phyloP scores from a whole-genome alignment of 2,888 invertebrate species.

The Neoascia interrupta region DNA sequence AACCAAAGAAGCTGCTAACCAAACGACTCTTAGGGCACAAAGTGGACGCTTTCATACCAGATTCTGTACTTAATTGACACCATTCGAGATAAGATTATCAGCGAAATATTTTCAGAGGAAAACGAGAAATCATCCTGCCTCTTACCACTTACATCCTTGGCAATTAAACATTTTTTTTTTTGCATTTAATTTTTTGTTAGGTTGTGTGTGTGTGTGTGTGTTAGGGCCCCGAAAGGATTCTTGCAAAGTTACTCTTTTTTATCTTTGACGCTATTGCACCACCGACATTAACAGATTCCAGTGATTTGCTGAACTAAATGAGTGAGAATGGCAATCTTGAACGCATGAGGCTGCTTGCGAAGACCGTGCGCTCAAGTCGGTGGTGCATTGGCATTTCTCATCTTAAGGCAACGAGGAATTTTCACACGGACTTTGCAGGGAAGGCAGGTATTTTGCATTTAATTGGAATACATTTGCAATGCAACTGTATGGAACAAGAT shows the following conservation, averaged over 20 bases:
- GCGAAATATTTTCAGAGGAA: slow-evolving; percentile 71
- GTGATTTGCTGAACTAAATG: slow-evolving; percentile 57
- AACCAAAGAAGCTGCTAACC: slow-evolving; percentile 5
- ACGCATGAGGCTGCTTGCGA: neutral
- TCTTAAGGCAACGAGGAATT: slow-evolving; percentile 60
- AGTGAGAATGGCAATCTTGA: slow-evolving; percentile 14
- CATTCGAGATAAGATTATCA: slow-evolving; percentile 72
- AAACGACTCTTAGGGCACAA: slow-evolving; percentile 60
- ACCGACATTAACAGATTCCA: slow-evolving; percentile 67
- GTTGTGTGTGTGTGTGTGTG: slow-evolving; percentile 24
- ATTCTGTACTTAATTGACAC: slow-evolving; percentile 71
- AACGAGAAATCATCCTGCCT: slow-evolving; percentile 69
- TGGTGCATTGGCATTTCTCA: slow-evolving; percentile 63
- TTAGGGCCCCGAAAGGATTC: slow-evolving; percentile 68
- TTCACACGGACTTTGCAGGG: slow-evolving; percentile 65
- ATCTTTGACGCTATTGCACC: slow-evolving; percentile 66
- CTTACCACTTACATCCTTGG: slow-evolving; percentile 63
- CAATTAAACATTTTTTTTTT: slow-evolving; percentile 65
- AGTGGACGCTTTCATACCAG: slow-evolving; percentile 71
- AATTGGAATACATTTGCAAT: slow-evolving; percentile 69
- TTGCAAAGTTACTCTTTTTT: slow-evolving; percentile 47
- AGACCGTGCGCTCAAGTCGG: neutral
- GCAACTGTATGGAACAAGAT: slow-evolving; percentile 68
- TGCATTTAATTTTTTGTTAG: slow-evolving; percentile 10
- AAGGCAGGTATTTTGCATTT: slow-evolving; percentile 67